A percentile compares a stretch with the other conserved stretches of the same genome.
These are phyloP conservation scores for Lophochroa leadbeateri DNA, from an alignment of 2,113 vertebrate genomes.

Conservation along the genomic window DNA sequence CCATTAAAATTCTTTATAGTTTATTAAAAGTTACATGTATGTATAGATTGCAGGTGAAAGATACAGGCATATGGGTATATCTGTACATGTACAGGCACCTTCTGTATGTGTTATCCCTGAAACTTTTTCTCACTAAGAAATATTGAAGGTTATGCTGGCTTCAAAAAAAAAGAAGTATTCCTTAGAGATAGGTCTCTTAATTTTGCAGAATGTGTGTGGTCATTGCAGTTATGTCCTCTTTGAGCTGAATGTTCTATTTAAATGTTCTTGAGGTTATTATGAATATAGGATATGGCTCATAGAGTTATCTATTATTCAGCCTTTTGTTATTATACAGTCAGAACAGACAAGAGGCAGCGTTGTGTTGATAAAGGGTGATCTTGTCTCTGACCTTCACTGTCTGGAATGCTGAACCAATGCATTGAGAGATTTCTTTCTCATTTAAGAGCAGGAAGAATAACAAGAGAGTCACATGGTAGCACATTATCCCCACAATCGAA, in stretches of 20 bases:
- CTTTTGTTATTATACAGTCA: background rate
- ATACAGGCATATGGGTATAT: background rate
- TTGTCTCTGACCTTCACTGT: background rate
- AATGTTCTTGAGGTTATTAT: constrained; percentile 37
- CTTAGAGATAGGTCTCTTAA: background rate
- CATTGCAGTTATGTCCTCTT: constrained; percentile 22
- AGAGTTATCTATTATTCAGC: constrained; percentile 5
- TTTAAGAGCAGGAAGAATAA: background rate
- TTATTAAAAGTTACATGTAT: background rate
- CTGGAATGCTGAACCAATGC: background rate
- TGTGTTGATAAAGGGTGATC: background rate
- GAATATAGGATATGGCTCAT: constrained; percentile 21
- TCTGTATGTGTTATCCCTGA: background rate
- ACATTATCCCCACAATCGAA: background rate
- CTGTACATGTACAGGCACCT: background rate
- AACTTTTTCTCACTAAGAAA: background rate
- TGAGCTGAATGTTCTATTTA: background rate
- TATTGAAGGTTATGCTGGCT: background rate
- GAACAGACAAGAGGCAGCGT: background rate
- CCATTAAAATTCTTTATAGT: background rate
- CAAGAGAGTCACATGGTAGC: background rate
- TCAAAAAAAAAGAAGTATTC: background rate
- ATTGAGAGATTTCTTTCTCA: background rate
- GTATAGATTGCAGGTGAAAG: background rate
- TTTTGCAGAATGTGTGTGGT: constrained; percentile 25